Base-by-base conservation (phyloP, 2,888 invertebrate species). In the Chrysodeixis includens region DNA sequence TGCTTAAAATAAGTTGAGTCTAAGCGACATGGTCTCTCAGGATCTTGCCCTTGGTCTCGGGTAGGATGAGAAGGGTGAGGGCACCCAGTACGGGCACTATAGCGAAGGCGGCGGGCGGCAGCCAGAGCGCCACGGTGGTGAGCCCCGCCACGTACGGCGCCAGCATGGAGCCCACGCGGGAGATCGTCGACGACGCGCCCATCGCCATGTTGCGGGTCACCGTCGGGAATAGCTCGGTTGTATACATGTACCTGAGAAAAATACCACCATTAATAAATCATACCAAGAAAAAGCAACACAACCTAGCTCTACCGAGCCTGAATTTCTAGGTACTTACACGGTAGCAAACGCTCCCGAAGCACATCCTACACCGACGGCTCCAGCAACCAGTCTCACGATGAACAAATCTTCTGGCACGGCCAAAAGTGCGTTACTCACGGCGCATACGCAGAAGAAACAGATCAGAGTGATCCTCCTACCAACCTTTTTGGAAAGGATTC, bases 391-490 rank as follows among this genome's bases (percentile, higher is more conserved):
- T 64, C 85, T 86, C 30, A 84, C 53, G 63, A 82, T 83, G 61
- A 81, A 78, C 83, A 83, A 87, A 16, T 82, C 76, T 26, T 84
- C 80, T 0, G 88, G 84, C 9, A 86, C 62, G 0, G 81, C 69
- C 10, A 88, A 66, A 30, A 87, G 68, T 0, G 75, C 84, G 61
- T 84, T 87, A 70, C 86, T 81, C 32, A 97, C 77, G 56, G 96
- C 93, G 4, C 96, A 93, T 6, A 95, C 22, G 0, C 96, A 96
- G 76, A 96, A 96, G 12, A 96, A 94, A 0, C 91, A 75, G 26
- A 97, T 94, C 56, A 97, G 85, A 0, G 97, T 96, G 9, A 93
- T 88, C 71, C 95, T 96, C 20, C 97, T 93, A 0, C 97, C 97
- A 70, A 96, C 88, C 53, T 91, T 95, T 79, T 96, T 96, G 92